These are phyloP conservation scores for Drosophila anomelani DNA, from an alignment of 2,888 invertebrate genomes.

Conservation along the genomic window DNA sequence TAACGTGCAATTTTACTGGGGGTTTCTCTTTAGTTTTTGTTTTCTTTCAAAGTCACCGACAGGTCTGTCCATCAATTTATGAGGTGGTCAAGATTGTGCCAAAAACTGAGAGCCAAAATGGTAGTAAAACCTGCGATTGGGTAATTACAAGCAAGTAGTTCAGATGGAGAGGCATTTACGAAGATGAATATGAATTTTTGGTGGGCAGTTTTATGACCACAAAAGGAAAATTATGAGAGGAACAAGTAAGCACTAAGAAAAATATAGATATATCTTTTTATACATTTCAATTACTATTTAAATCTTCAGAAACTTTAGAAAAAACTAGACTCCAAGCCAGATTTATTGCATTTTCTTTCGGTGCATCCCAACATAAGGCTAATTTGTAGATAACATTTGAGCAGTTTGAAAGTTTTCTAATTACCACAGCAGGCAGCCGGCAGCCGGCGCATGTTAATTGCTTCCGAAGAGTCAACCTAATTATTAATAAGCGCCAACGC, in stretches of 20 bases:
- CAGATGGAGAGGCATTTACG: slow-evolving; percentile 58
- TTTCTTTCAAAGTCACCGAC: slow-evolving; percentile 60
- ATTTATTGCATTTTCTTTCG: background rate
- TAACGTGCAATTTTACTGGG: slow-evolving; percentile 57
- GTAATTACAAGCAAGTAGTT: slow-evolving; percentile 67
- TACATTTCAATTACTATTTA: background rate
- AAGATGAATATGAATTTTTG: slow-evolving; percentile 70
- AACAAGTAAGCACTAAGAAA: background rate
- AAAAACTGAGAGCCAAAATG: slow-evolving; percentile 53
- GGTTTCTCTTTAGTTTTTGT: background rate
- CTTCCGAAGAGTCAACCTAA: slow-evolving; percentile 62
- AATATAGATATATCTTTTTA: background rate
- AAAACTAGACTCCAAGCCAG: background rate
- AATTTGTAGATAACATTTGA: slow-evolving; percentile 38
- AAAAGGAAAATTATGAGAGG: background rate
- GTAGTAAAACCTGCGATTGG: slow-evolving; percentile 34
- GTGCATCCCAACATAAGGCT: slow-evolving; percentile 1
- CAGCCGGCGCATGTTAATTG: slow-evolving; percentile 42
- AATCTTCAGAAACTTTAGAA: background rate
- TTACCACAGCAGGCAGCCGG: slow-evolving; percentile 56
- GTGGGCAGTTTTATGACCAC: slow-evolving; percentile 48
- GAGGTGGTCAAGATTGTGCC: slow-evolving; percentile 77
- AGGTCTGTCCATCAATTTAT: slow-evolving; percentile 57
- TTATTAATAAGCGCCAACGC: slow-evolving; percentile 77
- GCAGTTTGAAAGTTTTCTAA: slow-evolving; percentile 71